These are phyloP conservation scores for Leptocoma aspasia DNA, from an alignment of 2,113 vertebrate species.

Conservation along the genomic window DNA sequence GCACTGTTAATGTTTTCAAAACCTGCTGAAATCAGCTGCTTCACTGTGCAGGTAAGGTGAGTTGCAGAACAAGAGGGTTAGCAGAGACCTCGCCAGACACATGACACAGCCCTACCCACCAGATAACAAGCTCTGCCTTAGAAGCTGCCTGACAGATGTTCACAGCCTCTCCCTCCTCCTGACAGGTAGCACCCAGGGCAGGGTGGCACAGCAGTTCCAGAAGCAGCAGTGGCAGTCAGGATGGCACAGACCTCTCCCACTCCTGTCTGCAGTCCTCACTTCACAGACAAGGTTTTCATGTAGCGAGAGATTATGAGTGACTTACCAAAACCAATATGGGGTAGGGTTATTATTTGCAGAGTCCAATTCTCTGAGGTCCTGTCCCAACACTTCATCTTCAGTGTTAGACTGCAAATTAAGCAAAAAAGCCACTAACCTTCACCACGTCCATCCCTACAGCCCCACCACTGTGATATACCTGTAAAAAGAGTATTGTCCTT, in stretches of 20 bases:
- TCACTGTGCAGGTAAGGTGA: neutral
- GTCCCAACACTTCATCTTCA: neutral
- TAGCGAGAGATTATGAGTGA: neutral
- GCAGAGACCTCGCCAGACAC: neutral
- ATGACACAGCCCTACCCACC: neutral
- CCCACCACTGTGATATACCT: neutral
- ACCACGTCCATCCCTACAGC: neutral
- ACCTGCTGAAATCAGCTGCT: neutral
- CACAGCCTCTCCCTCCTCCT: neutral
- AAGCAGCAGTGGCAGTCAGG: neutral
- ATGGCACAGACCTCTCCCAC: neutral
- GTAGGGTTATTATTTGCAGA: neutral
- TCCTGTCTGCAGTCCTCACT: neutral
- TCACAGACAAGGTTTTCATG: neutral
- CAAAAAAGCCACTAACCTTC: neutral
- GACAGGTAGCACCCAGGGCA: neutral
- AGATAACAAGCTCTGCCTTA: neutral
- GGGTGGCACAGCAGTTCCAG: neutral
- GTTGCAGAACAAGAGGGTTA: neutral
- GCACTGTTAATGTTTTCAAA: neutral
- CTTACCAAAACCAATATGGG: neutral
- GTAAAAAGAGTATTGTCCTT: neutral
- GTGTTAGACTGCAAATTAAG: neutral
- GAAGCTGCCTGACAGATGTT: neutral
- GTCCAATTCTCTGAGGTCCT: neutral